These are phyloP conservation scores for Zosterops japonicus DNA, from an alignment of 2,113 vertebrate species.

Conservation along the genomic window DNA sequence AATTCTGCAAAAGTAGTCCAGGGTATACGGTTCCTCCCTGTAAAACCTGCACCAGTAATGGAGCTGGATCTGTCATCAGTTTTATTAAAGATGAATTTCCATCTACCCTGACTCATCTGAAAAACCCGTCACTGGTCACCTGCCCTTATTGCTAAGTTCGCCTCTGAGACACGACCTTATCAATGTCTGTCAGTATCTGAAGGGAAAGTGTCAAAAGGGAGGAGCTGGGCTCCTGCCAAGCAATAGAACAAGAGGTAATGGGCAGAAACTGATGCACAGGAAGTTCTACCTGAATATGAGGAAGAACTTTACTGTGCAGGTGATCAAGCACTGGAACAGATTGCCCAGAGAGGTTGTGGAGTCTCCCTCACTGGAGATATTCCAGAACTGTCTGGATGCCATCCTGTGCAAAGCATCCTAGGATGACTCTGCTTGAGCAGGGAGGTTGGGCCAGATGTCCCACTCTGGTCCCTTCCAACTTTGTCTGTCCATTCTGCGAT, in stretches of 20 bases:
- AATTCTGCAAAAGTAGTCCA: background rate
- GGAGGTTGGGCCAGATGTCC: background rate
- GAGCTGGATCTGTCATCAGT: background rate
- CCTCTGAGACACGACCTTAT: background rate
- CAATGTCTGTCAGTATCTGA: background rate
- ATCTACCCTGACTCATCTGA: background rate
- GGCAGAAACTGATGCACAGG: background rate
- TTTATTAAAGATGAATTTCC: background rate
- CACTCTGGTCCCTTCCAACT: background rate
- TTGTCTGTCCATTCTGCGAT: background rate
- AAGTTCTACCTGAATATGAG: background rate
- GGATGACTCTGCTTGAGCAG: background rate
- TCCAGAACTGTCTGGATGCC: background rate
- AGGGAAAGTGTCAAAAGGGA: background rate
- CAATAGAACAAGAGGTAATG: background rate
- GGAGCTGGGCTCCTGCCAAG: background rate
- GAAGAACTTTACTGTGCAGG: background rate
- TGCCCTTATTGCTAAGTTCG: background rate
- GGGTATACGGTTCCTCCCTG: background rate
- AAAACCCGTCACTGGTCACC: background rate
- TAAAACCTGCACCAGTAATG: background rate
- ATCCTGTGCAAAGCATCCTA: too few relatives aligned
- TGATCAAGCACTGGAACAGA: fast-evolving
- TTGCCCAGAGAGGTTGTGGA: background rate
- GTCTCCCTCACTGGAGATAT: background rate